phyloP scores from a whole-genome alignment of 1,140 invertebrate species.

The Drosophila micromelanica region DNA sequence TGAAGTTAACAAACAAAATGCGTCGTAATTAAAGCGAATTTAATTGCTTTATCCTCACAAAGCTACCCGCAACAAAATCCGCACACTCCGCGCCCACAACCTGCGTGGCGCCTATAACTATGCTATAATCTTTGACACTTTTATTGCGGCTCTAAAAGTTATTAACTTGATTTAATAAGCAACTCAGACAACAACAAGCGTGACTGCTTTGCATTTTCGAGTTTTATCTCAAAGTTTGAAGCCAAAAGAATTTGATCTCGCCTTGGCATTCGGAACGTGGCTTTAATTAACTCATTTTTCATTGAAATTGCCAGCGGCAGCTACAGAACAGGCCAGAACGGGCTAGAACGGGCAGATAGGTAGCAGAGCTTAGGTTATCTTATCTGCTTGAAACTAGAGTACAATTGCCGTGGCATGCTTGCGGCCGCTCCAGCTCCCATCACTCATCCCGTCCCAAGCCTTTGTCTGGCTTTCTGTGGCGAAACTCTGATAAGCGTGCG shows the following conservation, averaged over 20 bases:
- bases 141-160: constrained; percentile 83
- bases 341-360: constrained; percentile 13
- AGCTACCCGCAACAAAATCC: background rate
- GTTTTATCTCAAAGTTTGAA: constrained; percentile 69
- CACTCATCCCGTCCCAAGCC: constrained; percentile 67
- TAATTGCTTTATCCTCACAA: constrained; percentile 70
- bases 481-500: constrained; percentile 51
- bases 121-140: constrained; percentile 84
- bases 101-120: constrained; percentile 63
- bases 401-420: constrained; percentile 39
- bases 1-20: constrained; percentile 80
- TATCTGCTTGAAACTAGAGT: constrained; percentile 53
- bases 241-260: constrained; percentile 72
- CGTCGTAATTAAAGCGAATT: constrained; percentile 81
- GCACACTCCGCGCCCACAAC: background rate
- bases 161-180: constrained; percentile 84
- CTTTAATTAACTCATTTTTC: constrained; percentile 84
- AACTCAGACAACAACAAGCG: constrained; percentile 45
- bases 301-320: constrained; percentile 64
- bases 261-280: constrained; percentile 67
- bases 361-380: constrained; percentile 58
- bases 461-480: constrained; percentile 47
- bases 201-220: constrained; percentile 69
- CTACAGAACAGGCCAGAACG: constrained; percentile 22
- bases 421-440: constrained; percentile 52